Percentiles rank a stretch among this genome's conserved stretches.
phyloP scores from a whole-genome alignment of 2,888 invertebrate genomes.

The Drosophila affinis region DNA sequence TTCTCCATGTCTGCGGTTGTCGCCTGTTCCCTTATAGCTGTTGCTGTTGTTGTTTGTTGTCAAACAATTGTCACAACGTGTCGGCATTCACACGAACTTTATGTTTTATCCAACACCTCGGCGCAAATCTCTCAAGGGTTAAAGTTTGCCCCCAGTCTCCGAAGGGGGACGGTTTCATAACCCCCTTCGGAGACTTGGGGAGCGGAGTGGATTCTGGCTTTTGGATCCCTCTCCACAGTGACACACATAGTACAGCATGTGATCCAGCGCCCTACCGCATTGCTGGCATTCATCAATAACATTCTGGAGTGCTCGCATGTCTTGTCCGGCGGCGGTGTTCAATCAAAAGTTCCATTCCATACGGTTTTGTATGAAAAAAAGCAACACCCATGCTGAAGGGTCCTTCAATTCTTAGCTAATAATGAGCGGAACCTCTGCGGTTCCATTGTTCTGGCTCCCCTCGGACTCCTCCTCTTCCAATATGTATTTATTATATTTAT shows the following conservation, averaged over 20 bases:
- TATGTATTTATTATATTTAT: constrained; percentile 76
- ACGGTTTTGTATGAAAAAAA: constrained; percentile 63
- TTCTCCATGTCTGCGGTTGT: constrained; percentile 40
- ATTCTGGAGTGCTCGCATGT: constrained; percentile 29
- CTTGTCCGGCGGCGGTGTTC: constrained; percentile 75
- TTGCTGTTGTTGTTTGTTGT: constrained; percentile 66
- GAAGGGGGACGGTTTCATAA: too few relatives aligned
- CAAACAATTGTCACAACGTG: constrained; percentile 80
- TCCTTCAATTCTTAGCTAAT: constrained; percentile 58
- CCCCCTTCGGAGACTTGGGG: too few relatives aligned
- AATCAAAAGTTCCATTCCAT: constrained; percentile 68
- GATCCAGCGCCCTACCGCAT: constrained; percentile 77
- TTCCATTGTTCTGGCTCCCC: constrained; percentile 43
- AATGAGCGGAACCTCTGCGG: constrained; percentile 65
- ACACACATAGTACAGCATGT: not conserved
- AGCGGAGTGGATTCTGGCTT: not conserved
- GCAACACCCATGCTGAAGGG: constrained; percentile 72
- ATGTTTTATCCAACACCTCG: constrained; percentile 79
- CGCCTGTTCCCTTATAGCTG: constrained; percentile 30
- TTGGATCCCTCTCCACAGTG: not conserved
- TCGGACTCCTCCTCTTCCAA: constrained; percentile 14
- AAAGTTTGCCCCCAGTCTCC: constrained; percentile 33
- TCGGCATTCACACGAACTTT: constrained; percentile 82
- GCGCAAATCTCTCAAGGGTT: constrained; percentile 45
- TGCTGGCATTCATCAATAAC: constrained; percentile 72